Evolutionary conservation across 2,797 vertebrate genomes (phyloP).

Genomic region (Pteronotus mesoamericanus): DNA sequence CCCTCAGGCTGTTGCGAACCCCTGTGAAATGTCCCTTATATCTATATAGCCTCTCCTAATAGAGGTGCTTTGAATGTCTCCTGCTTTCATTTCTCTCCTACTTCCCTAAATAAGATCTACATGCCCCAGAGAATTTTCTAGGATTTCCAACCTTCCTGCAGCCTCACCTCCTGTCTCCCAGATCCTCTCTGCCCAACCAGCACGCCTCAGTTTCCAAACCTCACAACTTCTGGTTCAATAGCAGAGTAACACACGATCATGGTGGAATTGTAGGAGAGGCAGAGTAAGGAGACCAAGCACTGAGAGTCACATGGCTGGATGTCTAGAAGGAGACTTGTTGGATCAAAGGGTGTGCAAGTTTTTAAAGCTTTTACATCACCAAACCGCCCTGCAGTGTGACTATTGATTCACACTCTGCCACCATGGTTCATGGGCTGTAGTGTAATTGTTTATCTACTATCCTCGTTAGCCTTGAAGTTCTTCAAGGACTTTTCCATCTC

Average conservation of each 20-base stretch:
- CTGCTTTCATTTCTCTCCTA: background rate
- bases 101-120: background rate
- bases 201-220: background rate
- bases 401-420: conserved; percentile 65
- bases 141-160: background rate
- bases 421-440: conserved; percentile 63
- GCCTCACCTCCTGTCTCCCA: background rate
- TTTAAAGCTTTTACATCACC: conserved; percentile 44
- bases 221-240: background rate
- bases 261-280: background rate
- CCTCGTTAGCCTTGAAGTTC: conserved; percentile 58
- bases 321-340: conserved; percentile 34
- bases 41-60: background rate
- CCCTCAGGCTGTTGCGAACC: background rate
- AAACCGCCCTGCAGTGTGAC: conserved; percentile 44
- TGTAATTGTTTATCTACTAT: conserved; percentile 68
- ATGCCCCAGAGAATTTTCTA: background rate
- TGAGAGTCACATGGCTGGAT: conserved; percentile 36
- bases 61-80: background rate
- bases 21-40: background rate
- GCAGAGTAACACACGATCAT: background rate
- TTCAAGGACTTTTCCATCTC: conserved; percentile 60
- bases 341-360: conserved; percentile 46
- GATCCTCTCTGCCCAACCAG: background rate
- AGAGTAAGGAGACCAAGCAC: background rate